Evolutionary conservation across 1,140 invertebrate species (phyloP), one percentile per base, ranked within the genome.

Genomic region (Drosophila burlai): DNA sequence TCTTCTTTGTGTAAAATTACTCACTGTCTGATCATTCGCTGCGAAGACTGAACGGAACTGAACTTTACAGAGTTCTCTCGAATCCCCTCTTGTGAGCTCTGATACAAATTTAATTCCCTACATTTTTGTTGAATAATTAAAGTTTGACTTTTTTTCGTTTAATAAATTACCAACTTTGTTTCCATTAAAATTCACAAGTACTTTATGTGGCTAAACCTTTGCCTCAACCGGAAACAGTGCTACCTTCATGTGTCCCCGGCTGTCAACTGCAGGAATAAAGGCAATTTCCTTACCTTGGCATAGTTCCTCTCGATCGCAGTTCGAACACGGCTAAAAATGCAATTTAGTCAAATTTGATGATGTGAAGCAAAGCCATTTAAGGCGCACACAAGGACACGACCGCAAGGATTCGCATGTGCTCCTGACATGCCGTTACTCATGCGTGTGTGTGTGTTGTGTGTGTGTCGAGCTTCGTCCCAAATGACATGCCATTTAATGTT

Each of bases 401-500:
- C 75, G 42, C 82, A 62, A 45, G 58, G 60, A 76, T 34, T 80
- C 62, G 47, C 67, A 64, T 80, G 55, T 69, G 61, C 31, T 46
- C 42, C 43, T 49, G 68, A 79, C 76, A 79, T 79, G 76, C 58
- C 66, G 75, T 78, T 79, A 62, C 54, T 61, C 76, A 80, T 80
- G 46, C 46, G 65, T 54, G 64, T 73, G 73, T 85, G 59, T 79
- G 74, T 60, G 24, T 3, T 24, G 24, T 24, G 24, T 72, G 69
- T 85, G 59, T 79, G 74, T 60, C 72, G 66, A 68, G 74, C 71
- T 81, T 61, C 85, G 68, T 61, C 58, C 77, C 85, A 90, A 90
- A 90, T 89, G 85, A 89, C 85, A 89, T 89, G 85, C 85, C 85
- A 89, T 89, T 89, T 89, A 89, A 89, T 90, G 86, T 90, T 90